Conservation (phyloP, 2,888 invertebrate species). For the Cerastoderma edule region DNA sequence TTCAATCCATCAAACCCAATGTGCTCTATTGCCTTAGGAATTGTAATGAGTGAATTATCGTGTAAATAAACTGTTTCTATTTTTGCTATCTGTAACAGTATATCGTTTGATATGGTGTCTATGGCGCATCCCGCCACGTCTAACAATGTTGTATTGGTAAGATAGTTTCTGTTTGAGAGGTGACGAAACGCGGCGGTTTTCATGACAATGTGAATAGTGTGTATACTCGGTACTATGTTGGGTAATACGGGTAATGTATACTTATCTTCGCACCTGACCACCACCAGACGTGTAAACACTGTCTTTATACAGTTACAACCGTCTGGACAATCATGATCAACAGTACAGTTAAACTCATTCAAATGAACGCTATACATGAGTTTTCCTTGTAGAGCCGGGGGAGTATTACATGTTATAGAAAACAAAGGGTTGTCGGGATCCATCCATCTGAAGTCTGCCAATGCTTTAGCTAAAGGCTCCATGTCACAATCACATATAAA, state of each 20-base stretch:
- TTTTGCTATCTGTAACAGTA: slow-evolving; percentile 32
- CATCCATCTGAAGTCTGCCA: slow-evolving; percentile 19
- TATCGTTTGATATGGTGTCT: slow-evolving; percentile 20
- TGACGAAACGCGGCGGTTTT: slow-evolving; percentile 38
- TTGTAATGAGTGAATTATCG: slow-evolving; percentile 41
- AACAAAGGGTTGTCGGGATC: slow-evolving; percentile 43
- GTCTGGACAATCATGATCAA: slow-evolving; percentile 29
- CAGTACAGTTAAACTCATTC: slow-evolving; percentile 44
- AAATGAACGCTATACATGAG: slow-evolving; percentile 9
- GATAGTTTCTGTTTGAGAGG: slow-evolving; percentile 36
- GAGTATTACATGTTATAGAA: slow-evolving; percentile 38
- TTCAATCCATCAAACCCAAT: slow-evolving; percentile 29
- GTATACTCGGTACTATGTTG: neutral
- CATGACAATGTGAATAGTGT: slow-evolving; percentile 18
- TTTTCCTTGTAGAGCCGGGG: slow-evolving; percentile 29
- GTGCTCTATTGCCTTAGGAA: slow-evolving; percentile 45
- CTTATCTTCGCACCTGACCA: slow-evolving; percentile 17
- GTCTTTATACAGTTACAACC: slow-evolving; percentile 37
- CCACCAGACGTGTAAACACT: slow-evolving; percentile 10
- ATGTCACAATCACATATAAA: slow-evolving; percentile 50
- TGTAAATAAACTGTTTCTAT: slow-evolving; percentile 44
- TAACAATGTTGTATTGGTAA: slow-evolving; percentile 39
- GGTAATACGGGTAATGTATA: slow-evolving; percentile 20
- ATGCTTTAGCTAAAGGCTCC: slow-evolving; percentile 9
- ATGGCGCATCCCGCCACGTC: slow-evolving; percentile 49